phyloP scores from a whole-genome alignment of 2,888 invertebrate species.

The Brachyopa scutellaris region DNA sequence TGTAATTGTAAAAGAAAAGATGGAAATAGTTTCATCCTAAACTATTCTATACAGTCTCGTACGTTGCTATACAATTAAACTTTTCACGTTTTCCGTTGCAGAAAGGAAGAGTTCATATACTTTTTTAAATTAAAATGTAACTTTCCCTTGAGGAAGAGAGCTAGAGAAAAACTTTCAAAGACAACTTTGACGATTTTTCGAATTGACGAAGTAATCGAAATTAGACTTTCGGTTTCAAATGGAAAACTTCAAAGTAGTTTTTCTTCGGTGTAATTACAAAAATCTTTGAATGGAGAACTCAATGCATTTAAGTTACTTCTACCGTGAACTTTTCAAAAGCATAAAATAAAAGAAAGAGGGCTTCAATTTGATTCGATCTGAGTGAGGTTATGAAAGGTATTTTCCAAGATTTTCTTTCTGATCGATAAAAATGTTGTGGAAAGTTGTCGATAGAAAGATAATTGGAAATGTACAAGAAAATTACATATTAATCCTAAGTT shows the following conservation, averaged over 20 bases:
- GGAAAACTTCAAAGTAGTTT: slow-evolving; percentile 35
- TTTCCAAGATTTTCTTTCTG: too few species aligned
- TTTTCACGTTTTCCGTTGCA: too few species aligned
- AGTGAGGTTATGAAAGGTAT: too few species aligned
- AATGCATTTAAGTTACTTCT: slow-evolving; percentile 10
- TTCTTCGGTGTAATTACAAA: slow-evolving; percentile 38
- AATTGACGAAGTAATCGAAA: slow-evolving; percentile 27
- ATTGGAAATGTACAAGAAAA: too few species aligned
- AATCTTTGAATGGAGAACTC: slow-evolving; percentile 28
- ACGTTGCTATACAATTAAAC: too few species aligned
- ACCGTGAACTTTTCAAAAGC: not conserved
- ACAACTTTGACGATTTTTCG: slow-evolving; percentile 37
- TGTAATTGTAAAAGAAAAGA: too few species aligned
- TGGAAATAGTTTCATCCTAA: too few species aligned
- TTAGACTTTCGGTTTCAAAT: slow-evolving; percentile 39
- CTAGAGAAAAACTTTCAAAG: slow-evolving; percentile 11
- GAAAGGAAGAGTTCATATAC: too few species aligned
- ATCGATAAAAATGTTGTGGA: too few species aligned
- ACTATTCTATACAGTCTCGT: too few species aligned
- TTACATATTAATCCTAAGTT: too few species aligned
- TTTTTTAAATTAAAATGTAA: slow-evolving; percentile 47
- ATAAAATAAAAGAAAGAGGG: not conserved
- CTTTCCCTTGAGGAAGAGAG: slow-evolving; percentile 12
- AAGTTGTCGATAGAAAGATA: too few species aligned
- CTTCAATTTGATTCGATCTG: slow-evolving; percentile 23